phyloP scores from a whole-genome alignment of 1,140 invertebrate genomes.

The Dufourea novaeangliae region DNA sequence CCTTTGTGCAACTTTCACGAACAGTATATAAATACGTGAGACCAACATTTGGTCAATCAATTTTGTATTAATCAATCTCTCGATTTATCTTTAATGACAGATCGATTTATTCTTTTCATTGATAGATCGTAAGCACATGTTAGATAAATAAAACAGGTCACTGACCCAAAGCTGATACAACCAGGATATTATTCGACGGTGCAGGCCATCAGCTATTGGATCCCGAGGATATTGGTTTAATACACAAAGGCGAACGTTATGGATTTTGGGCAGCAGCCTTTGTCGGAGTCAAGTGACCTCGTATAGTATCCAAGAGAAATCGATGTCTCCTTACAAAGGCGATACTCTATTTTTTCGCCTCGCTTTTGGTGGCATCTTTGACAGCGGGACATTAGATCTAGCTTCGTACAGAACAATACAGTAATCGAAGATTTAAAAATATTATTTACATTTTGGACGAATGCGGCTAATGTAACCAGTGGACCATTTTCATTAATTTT shows the following conservation, averaged over 20 bases:
- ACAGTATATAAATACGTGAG: too few species aligned
- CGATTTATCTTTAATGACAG: too few species aligned
- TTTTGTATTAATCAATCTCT: too few species aligned
- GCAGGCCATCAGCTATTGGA: slow-evolving; percentile 21
- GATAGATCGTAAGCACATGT: background rate
- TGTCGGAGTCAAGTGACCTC: slow-evolving; percentile 35
- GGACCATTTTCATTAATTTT: too few species aligned
- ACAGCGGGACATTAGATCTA: background rate
- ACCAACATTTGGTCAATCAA: too few species aligned
- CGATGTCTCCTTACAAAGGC: slow-evolving; percentile 21
- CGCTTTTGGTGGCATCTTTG: background rate
- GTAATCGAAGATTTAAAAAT: too few species aligned
- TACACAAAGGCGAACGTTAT: slow-evolving; percentile 52
- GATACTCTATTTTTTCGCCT: slow-evolving; percentile 14
- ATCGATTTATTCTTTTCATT: too few species aligned
- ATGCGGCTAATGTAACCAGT: too few species aligned
- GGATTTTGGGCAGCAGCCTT: slow-evolving; percentile 49
- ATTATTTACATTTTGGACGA: background rate
- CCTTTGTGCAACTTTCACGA: background rate
- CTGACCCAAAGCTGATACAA: background rate
- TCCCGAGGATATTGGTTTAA: slow-evolving; percentile 51
- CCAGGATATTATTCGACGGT: slow-evolving; percentile 28
- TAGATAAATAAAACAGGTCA: slow-evolving; percentile 1
- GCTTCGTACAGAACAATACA: background rate
- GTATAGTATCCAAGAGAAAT: slow-evolving; percentile 35